These are phyloP conservation scores for Sinocyclocheilus rhinocerous DNA, from an alignment of 2,113 vertebrate genomes.

Conservation along the genomic window DNA sequence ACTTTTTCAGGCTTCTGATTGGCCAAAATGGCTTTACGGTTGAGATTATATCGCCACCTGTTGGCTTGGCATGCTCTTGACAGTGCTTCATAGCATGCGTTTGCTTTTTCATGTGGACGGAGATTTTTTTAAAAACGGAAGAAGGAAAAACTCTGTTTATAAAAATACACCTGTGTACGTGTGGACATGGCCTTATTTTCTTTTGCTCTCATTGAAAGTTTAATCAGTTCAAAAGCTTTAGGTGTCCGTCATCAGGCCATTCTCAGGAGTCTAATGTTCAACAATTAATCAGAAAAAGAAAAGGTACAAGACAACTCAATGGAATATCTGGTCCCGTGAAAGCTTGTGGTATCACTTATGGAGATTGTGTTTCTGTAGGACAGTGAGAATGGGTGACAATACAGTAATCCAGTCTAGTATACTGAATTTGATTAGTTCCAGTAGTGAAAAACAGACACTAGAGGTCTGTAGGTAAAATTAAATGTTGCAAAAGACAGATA, in stretches of 20 bases:
- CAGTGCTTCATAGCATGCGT: no score
- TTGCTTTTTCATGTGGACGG: no score
- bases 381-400: not conserved
- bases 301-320: not conserved
- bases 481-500: no score
- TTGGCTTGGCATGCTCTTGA: no score
- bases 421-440: not conserved
- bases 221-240: not conserved
- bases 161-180: no score
- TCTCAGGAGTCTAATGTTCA: conserved; percentile 23
- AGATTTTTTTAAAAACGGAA: no score
- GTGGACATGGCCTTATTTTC: not conserved
- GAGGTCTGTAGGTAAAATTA: no score
- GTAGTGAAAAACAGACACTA: no score
- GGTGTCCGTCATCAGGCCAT: not conserved
- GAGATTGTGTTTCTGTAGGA: not conserved
- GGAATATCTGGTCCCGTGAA: conserved; percentile 2
- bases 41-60: no score
- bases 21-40: no score
- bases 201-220: not conserved
- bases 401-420: not conserved
- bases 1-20: no score
- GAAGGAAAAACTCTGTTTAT: no score
- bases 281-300: conserved; percentile 11
- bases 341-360: not conserved